Conservation (phyloP, 2,113 vertebrate genomes). For the Catharus fuscescens region DNA sequence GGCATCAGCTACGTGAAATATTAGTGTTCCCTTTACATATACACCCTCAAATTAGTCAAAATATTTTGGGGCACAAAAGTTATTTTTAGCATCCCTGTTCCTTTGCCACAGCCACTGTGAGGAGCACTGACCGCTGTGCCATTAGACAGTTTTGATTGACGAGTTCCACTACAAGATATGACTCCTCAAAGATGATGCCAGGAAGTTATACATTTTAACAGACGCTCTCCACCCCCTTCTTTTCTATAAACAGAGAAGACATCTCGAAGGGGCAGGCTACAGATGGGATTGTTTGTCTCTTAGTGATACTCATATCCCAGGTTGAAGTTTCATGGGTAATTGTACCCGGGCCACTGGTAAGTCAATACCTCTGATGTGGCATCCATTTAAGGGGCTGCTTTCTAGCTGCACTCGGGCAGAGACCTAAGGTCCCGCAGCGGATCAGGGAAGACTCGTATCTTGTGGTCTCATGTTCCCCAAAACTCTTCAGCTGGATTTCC, state of each 20-base stretch:
- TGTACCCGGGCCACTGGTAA: slow-evolving; percentile 15
- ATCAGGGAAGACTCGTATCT: not conserved
- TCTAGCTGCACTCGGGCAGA: not conserved
- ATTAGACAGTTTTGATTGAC: slow-evolving; percentile 11
- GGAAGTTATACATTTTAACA: slow-evolving; percentile 32
- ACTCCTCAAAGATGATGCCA: not conserved
- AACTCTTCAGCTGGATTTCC: not conserved
- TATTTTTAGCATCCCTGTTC: not conserved
- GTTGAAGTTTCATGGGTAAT: slow-evolving; percentile 12
- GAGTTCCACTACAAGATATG: not conserved
- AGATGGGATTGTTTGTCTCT: slow-evolving; percentile 49
- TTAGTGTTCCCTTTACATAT: not conserved
- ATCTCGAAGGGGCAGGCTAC: slow-evolving; percentile 28
- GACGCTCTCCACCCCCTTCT: slow-evolving; percentile 11
- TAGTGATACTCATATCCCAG: not conserved
- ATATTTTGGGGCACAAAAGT: not conserved
- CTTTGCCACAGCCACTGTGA: not conserved
- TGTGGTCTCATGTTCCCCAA: not conserved
- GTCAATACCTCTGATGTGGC: slow-evolving; percentile 18
- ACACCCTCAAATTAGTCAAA: not conserved
- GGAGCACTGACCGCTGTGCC: not conserved
- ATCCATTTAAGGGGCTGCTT: slow-evolving; percentile 14
- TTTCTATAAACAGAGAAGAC: slow-evolving; percentile 51
- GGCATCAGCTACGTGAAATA: not conserved
- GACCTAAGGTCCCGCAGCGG: not conserved